Evolutionary conservation across 2,797 vertebrate genomes (phyloP).

Genomic region (Potorous gilbertii): DNA sequence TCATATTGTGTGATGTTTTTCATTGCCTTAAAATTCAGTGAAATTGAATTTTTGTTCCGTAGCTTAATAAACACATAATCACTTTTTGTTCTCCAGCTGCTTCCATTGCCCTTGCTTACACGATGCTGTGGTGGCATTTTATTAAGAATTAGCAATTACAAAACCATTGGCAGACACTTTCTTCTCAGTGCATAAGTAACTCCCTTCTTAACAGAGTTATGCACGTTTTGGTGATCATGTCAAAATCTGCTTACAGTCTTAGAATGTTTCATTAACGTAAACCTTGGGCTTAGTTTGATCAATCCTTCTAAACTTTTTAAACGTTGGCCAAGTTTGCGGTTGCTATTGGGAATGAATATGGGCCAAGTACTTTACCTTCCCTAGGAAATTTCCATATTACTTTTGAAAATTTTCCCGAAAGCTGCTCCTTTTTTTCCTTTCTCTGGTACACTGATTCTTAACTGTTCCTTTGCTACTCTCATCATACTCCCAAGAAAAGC

Average conservation of each 20-base stretch:
- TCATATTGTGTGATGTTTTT: constrained; percentile 24
- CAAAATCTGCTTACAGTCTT: constrained; percentile 13
- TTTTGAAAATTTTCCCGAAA: constrained; percentile 33
- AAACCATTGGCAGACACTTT: neutral
- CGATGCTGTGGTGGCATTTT: neutral
- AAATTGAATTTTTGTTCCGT: constrained; percentile 21
- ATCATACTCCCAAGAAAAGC: neutral
- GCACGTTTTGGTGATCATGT: neutral
- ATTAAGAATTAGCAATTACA: neutral
- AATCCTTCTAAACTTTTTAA: constrained; percentile 5
- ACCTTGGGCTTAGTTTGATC: neutral
- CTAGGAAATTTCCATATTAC: neutral
- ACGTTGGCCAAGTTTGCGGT: neutral
- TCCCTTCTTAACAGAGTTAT: neutral
- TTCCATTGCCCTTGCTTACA: constrained; percentile 6
- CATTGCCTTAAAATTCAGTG: constrained; percentile 53
- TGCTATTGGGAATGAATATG: constrained; percentile 14
- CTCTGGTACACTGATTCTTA: neutral
- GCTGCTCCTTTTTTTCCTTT: neutral
- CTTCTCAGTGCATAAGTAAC: neutral
- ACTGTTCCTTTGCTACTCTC: neutral
- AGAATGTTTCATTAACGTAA: constrained; percentile 21
- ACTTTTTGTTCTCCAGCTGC: constrained; percentile 30
- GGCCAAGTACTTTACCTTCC: constrained; percentile 26
- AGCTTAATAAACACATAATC: neutral